phyloP scores from a whole-genome alignment of 2,113 vertebrate genomes.

The Mesoclemmys tuberculata region DNA sequence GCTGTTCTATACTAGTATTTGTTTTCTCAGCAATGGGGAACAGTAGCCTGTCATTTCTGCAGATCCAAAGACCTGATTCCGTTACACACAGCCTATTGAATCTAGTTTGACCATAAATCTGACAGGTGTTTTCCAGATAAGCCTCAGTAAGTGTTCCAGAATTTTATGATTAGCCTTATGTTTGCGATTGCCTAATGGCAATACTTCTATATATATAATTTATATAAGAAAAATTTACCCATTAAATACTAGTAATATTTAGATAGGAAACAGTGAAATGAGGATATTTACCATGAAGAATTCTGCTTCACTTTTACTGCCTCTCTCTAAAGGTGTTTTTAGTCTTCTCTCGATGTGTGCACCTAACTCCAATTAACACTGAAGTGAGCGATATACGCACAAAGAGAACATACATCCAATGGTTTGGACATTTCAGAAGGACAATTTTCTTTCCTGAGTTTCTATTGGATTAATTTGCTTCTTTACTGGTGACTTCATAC shows the following conservation, averaged over 20 bases:
- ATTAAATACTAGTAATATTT: slow-evolving; percentile 22
- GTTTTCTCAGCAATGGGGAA: not conserved
- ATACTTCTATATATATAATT: not conserved
- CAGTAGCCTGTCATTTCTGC: not conserved
- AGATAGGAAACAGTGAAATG: slow-evolving; percentile 7
- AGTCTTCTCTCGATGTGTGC: not conserved
- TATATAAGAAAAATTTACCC: not conserved
- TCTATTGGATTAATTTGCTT: not conserved
- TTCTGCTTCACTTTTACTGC: slow-evolving; percentile 8
- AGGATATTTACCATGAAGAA: not conserved
- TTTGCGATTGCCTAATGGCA: not conserved
- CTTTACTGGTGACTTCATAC: not conserved
- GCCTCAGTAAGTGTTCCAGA: not conserved
- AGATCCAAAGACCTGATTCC: not conserved
- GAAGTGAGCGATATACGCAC: not conserved
- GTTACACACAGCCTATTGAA: not conserved
- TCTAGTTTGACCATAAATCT: not conserved
- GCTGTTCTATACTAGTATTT: not conserved
- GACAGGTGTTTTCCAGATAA: not conserved
- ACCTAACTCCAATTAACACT: not conserved
- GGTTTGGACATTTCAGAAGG: not conserved
- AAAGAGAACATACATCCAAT: not conserved
- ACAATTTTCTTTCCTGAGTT: not conserved
- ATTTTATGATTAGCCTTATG: fast-evolving
- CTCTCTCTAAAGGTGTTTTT: not conserved